Base-by-base conservation (phyloP, 1,140 invertebrate genomes). In the Drosophila punjabiensis region DNA sequence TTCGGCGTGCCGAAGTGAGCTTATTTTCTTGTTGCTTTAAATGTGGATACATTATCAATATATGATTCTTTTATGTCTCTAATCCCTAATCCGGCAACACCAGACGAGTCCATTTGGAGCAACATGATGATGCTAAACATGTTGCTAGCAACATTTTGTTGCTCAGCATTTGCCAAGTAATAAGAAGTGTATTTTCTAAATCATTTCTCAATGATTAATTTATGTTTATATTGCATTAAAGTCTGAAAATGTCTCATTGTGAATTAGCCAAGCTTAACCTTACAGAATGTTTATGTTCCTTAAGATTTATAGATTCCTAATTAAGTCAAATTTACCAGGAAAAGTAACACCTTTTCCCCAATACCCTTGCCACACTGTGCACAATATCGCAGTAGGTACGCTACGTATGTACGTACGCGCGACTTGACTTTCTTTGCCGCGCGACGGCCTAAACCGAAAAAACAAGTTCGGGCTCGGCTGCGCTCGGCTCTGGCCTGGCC, bases 351-450 rank as follows among this genome's bases (percentile, higher is more conserved):
- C 8, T 41, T 60, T 59, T 41, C 1, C 24, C 16, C 16, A 5
- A 30, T 30, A 18, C 32, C 18, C 28, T 4, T 4, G n/a, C 30
- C 30, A 53, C 43, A 76, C 41, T 67, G 78, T 66, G 55, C 63
- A 28, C 62, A 56, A 56, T 39, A 56, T 56, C 33, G 33, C 53
- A 37, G 53, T 55, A 9, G 53, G 18, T 35, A 20, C 35, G 35
- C 20, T 58, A 24, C 2, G 33, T 56, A 56, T 37, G 53, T 56
- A 56, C 33, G 53, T 78, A 85, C 64, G 78, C 73, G 82, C 66
- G 80, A 83, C 84, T 87, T 88, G 85, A 88, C 85, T 88, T 88
- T 88, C 85, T 88, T 88, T 85, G 81, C 52, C 30, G 52, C 52
- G 52, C 78, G 61, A 75, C 78, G 32, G 63, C 24, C 41, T 59